Evolutionary conservation across 2,888 invertebrate species (phyloP), one percentile per base, ranked within the genome.

Genomic region (Drosophila helvetica): DNA sequence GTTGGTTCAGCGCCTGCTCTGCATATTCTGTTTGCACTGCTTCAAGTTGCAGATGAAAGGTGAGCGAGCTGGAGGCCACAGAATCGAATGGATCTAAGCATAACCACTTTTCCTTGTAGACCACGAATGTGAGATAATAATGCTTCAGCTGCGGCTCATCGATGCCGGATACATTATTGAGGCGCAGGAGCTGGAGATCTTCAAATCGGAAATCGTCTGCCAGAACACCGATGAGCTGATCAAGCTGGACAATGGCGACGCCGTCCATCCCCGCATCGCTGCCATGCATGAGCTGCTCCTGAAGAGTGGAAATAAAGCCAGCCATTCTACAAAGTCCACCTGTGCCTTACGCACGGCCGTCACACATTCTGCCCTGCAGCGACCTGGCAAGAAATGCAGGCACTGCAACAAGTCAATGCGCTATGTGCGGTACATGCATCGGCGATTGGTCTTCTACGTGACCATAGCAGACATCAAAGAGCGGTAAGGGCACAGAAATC

Each of bases 101-200:
- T 86, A 9, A 9, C 6, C 42, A n/a, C n/a, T 8, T 51, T 1
- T 17, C 47, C 56, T 89, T 91, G 17, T 68, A 93, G 93, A 89
- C 38, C 89, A 92, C 64, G 82, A 92, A 15, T 90, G 90, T 54
- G 87, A 91, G 64, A 90, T 92, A 5, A 22, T 91, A 0, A 76
- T 74, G 50, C 88, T 96, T 33, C 92, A 97, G 60, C 93, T 96
- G 17, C 96, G 97, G 85, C 93, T 98, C 5, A 91, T 98, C 4
- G 94, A 96, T 81, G 93, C 94, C 2, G 97, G 98, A 0, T 94
- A 94, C 86, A 93, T 96, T 0, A 94, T 94, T 25, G 95, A 96
- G 77, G 95, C 97, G 0, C 93, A 95, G 64, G 95, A 95, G 67
- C 92, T 96, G 27, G 94, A 95, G 57, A 65, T 89, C 0, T 92